Base-by-base conservation (phyloP, 2,797 vertebrate species). In the Typhlichthys eigenmanni region DNA sequence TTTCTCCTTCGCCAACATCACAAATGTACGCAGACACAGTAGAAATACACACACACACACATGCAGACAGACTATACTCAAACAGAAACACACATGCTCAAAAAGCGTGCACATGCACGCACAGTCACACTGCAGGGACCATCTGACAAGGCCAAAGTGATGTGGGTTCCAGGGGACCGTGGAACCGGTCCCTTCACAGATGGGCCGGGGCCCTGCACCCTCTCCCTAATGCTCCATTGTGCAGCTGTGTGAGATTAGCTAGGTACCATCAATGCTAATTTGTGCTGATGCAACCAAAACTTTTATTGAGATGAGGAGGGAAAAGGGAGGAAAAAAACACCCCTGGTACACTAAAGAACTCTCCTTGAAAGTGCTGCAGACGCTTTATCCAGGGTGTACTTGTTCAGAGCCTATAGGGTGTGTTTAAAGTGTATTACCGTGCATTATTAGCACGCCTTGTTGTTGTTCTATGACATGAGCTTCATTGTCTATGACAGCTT, bases 201-300 rank as follows among this genome's bases (percentile, higher is more conserved):
- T 91, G 88, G 85, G 79, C 85, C 80, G 79, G 75, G 80, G 85
- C 90, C 87, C 84, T 88, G 87, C 83, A 85, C 85, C 85, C 81
- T 88, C 82, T 88, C 89, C 85, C 87, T 80, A 76, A 85, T 87
- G 88, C 85, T 91, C 84, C 88, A 86, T 89, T 89, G 82, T 88
- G 88, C 86, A 90, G 87, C 88, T 91, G 88, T 87, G 82, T 82
- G 85, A 90, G 87, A 92, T 93, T 92, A 93, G 88, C 85, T 84
- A 87, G 89, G 87, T 91, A 90, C 87, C 89, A 88, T 92, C 89
- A 89, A 88, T 90, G 87, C 86, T 91, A 90, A 92, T 92, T 91
- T 92, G 89, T 92, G 89, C 91, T 91, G 92, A 92, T 92, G 88
- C 90, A 90, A 88, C 87, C 87, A 84, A 91, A 92, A 91, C 76